Conservation (phyloP, 2,113 vertebrate species). For the Pelmatolapia mariae region DNA sequence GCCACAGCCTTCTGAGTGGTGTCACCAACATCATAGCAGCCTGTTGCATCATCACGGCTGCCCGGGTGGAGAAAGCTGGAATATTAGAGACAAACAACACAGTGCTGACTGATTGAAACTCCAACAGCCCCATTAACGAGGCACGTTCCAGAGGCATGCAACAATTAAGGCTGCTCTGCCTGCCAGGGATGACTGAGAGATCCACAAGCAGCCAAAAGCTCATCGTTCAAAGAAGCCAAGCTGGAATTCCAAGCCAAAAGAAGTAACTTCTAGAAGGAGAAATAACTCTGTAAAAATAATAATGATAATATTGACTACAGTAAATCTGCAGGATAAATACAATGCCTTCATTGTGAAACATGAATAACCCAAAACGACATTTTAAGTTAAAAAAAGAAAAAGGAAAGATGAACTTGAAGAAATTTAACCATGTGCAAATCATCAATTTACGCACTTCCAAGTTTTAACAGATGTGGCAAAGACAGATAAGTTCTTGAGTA, state of each 20-base stretch:
- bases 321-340: not conserved
- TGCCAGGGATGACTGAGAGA: conserved; percentile 41
- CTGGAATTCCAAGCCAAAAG: conserved; percentile 18
- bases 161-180: conserved; percentile 33
- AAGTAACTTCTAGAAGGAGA: conserved; percentile 5
- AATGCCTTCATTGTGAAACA: conserved; percentile 15
- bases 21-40: not conserved
- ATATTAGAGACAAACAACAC: not conserved
- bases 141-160: conserved; percentile 43
- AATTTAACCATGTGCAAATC: not conserved
- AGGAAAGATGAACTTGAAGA: not conserved
- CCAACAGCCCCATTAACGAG: conserved; percentile 38
- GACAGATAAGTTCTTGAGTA: not conserved
- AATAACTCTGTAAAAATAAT: not conserved
- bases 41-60: conserved; percentile 23
- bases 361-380: not conserved
- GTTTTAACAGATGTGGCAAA: not conserved
- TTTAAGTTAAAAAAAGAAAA: not conserved
- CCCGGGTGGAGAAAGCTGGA: not conserved
- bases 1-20: not conserved
- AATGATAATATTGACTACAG: not conserved
- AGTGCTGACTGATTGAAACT: conserved; percentile 14
- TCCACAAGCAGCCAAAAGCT: conserved; percentile 28
- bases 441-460: not conserved
- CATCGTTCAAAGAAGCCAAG: conserved; percentile 35